Percentiles rank a stretch among this genome's conserved stretches.
Evolutionary conservation across 2,888 invertebrate species (phyloP).

Genomic region (Eupsilia transversa): DNA sequence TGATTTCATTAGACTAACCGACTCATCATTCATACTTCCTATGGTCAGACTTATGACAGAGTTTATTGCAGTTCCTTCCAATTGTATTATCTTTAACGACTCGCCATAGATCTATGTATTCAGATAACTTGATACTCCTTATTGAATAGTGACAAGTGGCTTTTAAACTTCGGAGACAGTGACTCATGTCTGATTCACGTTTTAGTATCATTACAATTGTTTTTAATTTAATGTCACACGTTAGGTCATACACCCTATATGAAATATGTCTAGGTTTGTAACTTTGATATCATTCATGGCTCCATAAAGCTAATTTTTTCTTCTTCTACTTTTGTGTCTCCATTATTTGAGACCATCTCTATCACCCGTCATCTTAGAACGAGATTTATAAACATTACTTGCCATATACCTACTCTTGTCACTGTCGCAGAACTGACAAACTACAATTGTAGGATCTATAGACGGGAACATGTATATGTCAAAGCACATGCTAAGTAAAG

Average conservation of each 20-base stretch:
- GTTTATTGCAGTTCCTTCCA: background rate
- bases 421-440: background rate
- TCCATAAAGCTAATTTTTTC: background rate
- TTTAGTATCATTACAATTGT: slow-evolving; percentile 52
- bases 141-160: slow-evolving; percentile 40
- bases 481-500: background rate
- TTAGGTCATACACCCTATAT: slow-evolving; percentile 36
- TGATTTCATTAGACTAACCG: background rate
- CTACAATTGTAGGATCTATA: background rate
- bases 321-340: background rate
- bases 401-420: background rate
- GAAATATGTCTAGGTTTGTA: background rate
- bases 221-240: slow-evolving; percentile 53
- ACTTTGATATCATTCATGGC: background rate
- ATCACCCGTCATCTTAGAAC: background rate
- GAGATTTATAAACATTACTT: background rate
- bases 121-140: slow-evolving; percentile 40
- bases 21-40: background rate
- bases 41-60: background rate
- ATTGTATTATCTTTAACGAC: slow-evolving; percentile 31
- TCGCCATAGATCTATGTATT: background rate
- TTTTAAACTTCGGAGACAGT: slow-evolving; percentile 31
- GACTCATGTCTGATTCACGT: slow-evolving; percentile 65
- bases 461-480: background rate
- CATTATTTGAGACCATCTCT: background rate